phyloP scores from a whole-genome alignment of 2,888 invertebrate species.

The Archaeoteleia sp. region DNA sequence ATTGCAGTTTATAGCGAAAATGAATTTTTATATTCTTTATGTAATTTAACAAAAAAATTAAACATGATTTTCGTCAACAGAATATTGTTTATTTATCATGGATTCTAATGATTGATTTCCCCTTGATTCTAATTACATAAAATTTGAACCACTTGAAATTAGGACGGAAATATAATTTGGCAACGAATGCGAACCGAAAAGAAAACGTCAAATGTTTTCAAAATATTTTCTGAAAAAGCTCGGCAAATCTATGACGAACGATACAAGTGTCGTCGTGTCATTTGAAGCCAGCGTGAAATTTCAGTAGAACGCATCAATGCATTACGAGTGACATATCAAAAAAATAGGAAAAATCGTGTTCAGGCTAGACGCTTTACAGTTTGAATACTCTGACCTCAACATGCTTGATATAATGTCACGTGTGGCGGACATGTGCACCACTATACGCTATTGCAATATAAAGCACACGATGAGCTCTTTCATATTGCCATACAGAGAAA shows the following conservation, averaged over 20 bases:
- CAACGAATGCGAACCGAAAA: slow-evolving; percentile 11
- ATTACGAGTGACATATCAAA: slow-evolving; percentile 45
- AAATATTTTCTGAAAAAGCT: slow-evolving; percentile 38
- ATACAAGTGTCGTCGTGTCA: slow-evolving; percentile 44
- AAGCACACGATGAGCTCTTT: slow-evolving; percentile 12
- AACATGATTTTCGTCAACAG: too few relatives aligned
- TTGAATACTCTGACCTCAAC: slow-evolving; percentile 47
- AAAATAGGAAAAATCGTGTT: slow-evolving; percentile 32
- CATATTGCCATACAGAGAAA: slow-evolving; percentile 25
- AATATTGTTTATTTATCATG: too few relatives aligned
- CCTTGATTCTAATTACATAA: too few relatives aligned
- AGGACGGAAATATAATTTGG: slow-evolving; percentile 19
- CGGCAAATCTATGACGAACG: slow-evolving; percentile 34
- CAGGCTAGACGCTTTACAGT: slow-evolving; percentile 40
- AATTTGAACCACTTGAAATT: slow-evolving; percentile 7
- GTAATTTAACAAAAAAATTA: too few relatives aligned
- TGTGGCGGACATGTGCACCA: slow-evolving; percentile 21
- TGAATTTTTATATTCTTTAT: too few relatives aligned
- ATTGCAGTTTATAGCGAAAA: too few relatives aligned
- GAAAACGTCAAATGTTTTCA: slow-evolving; percentile 37
- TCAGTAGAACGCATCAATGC: slow-evolving; percentile 42
- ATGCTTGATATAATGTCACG: slow-evolving; percentile 40
- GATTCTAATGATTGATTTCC: too few relatives aligned
- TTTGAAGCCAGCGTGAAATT: slow-evolving; percentile 47
- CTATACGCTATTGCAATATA: background rate